phyloP scores from a whole-genome alignment of 1,140 invertebrate genomes.

The Cheumatopsyche charites region DNA sequence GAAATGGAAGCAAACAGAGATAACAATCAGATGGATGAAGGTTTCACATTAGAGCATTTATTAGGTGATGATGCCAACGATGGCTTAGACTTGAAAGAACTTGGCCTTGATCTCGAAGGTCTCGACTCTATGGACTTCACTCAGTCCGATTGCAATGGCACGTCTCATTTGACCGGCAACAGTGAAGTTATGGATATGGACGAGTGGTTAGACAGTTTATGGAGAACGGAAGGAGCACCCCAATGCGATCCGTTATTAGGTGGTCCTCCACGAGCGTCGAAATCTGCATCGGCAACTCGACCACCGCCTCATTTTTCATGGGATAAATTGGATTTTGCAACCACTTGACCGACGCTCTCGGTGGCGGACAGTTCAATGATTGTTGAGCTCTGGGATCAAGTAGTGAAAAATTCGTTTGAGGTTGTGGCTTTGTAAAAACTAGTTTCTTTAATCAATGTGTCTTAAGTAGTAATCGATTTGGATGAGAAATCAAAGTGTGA shows the following conservation, averaged over 20 bases:
- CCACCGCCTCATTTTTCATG: constrained; percentile 58
- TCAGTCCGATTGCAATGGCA: constrained; percentile 34
- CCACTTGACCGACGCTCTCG: constrained; percentile 55
- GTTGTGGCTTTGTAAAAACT: constrained; percentile 31
- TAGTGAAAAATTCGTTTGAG: constrained; percentile 20
- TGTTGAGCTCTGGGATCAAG: constrained; percentile 19
- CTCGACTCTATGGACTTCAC: constrained; percentile 49
- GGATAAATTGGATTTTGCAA: constrained; percentile 59
- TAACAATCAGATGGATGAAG: constrained; percentile 43
- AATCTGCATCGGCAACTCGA: constrained; percentile 53
- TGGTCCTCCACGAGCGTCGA: constrained; percentile 53
- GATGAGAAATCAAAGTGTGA: constrained; percentile 25
- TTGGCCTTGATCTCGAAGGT: constrained; percentile 53
- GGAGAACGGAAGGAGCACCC: constrained; percentile 53
- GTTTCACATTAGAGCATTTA: constrained; percentile 42
- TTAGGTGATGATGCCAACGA: constrained; percentile 49
- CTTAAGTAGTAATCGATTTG: constrained; percentile 23
- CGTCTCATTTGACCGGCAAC: constrained; percentile 48
- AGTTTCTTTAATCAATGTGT: constrained; percentile 25
- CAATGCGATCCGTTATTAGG: constrained; percentile 60
- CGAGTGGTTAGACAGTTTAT: constrained; percentile 56
- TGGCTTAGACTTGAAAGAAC: constrained; percentile 58
- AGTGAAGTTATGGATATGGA: constrained; percentile 58
- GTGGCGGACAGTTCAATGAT: constrained; percentile 10
- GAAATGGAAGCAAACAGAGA: constrained; percentile 37